Evolutionary conservation across 2,113 vertebrate species (phyloP).

Genomic region (Delphinapterus leucas): DNA sequence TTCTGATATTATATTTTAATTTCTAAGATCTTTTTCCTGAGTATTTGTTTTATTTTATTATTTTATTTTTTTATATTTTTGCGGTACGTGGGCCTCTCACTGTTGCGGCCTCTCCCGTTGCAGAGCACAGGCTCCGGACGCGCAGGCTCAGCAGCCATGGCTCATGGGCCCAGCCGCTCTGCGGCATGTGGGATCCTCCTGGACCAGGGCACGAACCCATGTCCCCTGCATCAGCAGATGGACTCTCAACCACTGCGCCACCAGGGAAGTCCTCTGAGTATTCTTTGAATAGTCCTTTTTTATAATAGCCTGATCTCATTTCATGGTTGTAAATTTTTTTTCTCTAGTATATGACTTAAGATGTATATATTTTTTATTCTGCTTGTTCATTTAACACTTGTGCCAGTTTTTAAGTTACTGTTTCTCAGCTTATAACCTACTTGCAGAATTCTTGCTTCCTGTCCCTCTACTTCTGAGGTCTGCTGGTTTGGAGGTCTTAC

Average conservation of each 20-base stretch:
- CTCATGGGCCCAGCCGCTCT: too few species aligned
- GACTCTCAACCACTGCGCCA: too few species aligned
- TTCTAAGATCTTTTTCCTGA: background rate
- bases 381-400: background rate
- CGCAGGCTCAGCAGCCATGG: too few species aligned
- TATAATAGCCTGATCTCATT: background rate
- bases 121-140: too few species aligned
- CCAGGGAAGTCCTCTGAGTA: background rate
- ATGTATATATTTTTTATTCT: background rate
- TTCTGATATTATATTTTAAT: background rate
- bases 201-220: too few species aligned
- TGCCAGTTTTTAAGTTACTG: background rate
- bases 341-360: background rate
- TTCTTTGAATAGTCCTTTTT: background rate
- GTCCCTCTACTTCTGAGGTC: background rate
- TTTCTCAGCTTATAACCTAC: background rate
- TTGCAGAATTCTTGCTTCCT: background rate
- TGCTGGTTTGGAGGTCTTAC: background rate
- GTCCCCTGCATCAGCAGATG: too few species aligned
- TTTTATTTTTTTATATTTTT: background rate
- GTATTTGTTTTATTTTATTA: background rate
- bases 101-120: too few species aligned
- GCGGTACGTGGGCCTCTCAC: too few species aligned
- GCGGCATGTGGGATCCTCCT: too few species aligned
- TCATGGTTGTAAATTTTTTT: background rate